Percentiles rank a stretch among this genome's conserved stretches.
These are phyloP conservation scores for Pollicipes pollicipes DNA, from an alignment of 1,140 invertebrate species.

Conservation along the genomic window DNA sequence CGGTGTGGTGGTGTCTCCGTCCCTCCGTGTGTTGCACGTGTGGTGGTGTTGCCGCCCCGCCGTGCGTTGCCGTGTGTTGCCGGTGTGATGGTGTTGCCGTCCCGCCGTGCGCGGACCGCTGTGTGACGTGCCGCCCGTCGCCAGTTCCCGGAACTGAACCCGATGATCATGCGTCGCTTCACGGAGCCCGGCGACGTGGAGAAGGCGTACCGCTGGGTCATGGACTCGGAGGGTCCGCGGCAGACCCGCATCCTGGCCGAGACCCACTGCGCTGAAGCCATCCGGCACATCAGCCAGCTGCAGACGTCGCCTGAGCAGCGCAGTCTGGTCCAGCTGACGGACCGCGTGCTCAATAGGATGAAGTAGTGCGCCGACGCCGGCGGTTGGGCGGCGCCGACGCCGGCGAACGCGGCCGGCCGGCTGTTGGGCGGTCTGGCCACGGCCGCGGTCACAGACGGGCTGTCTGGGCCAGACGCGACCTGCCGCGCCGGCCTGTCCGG, in stretches of 20 bases:
- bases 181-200: slow-evolving; percentile 81
- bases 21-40: too few relatives aligned
- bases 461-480: too few relatives aligned
- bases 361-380: slow-evolving; percentile 21
- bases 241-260: slow-evolving; percentile 82
- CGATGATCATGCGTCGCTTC: slow-evolving; percentile 91
- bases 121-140: slow-evolving; percentile 24
- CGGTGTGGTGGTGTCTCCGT: too few relatives aligned
- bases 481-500: too few relatives aligned
- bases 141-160: slow-evolving; percentile 82
- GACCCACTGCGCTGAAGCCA: slow-evolving; percentile 75
- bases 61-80: too few relatives aligned
- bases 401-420: too few relatives aligned
- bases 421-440: too few relatives aligned
- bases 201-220: slow-evolving; percentile 73
- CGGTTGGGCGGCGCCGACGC: too few relatives aligned
- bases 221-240: slow-evolving; percentile 75
- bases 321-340: slow-evolving; percentile 54
- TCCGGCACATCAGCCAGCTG: slow-evolving; percentile 51
- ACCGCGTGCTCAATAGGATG: slow-evolving; percentile 48
- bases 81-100: too few relatives aligned
- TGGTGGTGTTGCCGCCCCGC: too few relatives aligned
- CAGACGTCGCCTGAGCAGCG: slow-evolving; percentile 69
- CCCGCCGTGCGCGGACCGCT: not conserved
- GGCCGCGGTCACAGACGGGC: too few relatives aligned